A percentile compares a stretch with the other conserved stretches of the same genome.
Conservation (phyloP, 2,888 invertebrate genomes). For the Eudasyphora cyanicolor region DNA sequence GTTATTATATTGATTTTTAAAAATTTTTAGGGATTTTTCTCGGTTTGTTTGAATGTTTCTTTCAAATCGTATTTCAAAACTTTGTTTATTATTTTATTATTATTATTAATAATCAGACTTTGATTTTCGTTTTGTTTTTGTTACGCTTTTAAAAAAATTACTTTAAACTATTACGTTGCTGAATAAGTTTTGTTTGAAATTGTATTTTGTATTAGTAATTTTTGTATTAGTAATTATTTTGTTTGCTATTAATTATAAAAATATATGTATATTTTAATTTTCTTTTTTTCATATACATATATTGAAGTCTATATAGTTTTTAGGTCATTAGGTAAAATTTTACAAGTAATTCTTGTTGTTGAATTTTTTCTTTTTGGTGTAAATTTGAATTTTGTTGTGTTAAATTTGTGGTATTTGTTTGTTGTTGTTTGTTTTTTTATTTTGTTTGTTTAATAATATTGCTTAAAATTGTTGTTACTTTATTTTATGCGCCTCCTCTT, state of each 20-base stretch:
- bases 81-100: slow-evolving; percentile 52
- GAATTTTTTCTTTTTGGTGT: slow-evolving; percentile 58
- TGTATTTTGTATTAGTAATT: slow-evolving; percentile 73
- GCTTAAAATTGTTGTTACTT: slow-evolving; percentile 58
- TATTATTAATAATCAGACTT: slow-evolving; percentile 67
- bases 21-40: slow-evolving; percentile 42
- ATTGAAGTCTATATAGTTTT: slow-evolving; percentile 9
- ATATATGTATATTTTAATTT: too few relatives aligned
- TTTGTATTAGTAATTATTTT: slow-evolving; percentile 73
- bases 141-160: slow-evolving; percentile 69
- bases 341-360: slow-evolving; percentile 66
- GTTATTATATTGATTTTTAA: slow-evolving; percentile 39
- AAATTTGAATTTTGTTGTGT: slow-evolving; percentile 64
- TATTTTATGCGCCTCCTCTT: slow-evolving; percentile 59
- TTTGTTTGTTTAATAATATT: slow-evolving; percentile 63
- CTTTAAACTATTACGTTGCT: slow-evolving; percentile 69
- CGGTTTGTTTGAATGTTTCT: too few relatives aligned
- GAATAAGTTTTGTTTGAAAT: slow-evolving; percentile 71
- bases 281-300: too few relatives aligned
- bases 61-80: slow-evolving; percentile 32
- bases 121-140: slow-evolving; percentile 60
- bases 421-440: too few relatives aligned
- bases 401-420: slow-evolving; percentile 64
- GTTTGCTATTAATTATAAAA: slow-evolving; percentile 65
- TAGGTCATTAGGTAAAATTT: slow-evolving; percentile 18